Percentiles rank a stretch among this genome's conserved stretches.
These are phyloP conservation scores for Mionectes olivaceus DNA, from an alignment of 2,797 vertebrate species.

Conservation along the genomic window DNA sequence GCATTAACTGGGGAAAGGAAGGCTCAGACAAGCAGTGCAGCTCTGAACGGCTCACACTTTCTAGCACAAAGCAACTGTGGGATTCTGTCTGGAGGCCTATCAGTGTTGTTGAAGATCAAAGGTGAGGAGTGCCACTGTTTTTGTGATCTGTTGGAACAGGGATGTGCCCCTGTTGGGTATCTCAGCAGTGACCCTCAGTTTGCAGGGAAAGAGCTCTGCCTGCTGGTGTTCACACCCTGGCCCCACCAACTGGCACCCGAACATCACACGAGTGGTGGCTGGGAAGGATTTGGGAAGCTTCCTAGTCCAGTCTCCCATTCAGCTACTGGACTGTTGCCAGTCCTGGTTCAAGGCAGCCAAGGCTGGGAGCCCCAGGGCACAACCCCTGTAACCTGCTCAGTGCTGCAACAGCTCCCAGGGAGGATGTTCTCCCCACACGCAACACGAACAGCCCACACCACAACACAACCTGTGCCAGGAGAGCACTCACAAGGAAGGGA, in stretches of 20 bases:
- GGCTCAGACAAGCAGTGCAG: background rate
- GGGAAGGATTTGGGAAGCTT: background rate
- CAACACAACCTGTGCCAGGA: too few relatives aligned
- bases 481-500: background rate
- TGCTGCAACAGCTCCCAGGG: background rate
- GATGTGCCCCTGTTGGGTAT: background rate
- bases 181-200: background rate
- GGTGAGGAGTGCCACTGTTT: background rate
- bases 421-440: background rate
- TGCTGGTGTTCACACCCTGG: background rate
- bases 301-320: background rate
- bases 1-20: background rate
- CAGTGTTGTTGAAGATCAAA: background rate
- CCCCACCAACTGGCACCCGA: background rate
- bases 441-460: background rate
- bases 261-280: background rate
- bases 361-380: background rate
- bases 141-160: background rate
- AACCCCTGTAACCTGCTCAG: background rate
- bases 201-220: background rate
- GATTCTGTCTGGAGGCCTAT: background rate
- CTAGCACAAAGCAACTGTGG: background rate
- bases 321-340: background rate
- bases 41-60: background rate
- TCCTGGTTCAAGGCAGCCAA: background rate